phyloP scores from a whole-genome alignment of 2,888 invertebrate genomes.

The Leistus spinibarbis region DNA sequence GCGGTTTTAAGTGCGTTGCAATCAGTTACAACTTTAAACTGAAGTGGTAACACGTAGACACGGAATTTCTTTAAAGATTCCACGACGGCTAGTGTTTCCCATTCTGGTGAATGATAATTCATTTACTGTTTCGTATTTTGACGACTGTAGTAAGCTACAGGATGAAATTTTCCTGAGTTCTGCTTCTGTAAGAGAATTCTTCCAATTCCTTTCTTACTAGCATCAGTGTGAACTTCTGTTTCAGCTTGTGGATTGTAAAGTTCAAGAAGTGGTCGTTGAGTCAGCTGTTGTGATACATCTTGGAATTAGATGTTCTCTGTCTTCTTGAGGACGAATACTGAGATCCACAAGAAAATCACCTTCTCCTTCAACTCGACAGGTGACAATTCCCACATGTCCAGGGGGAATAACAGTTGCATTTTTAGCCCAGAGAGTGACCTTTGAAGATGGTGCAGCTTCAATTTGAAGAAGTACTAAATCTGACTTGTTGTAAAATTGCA shows the following conservation, averaged over 20 bases:
- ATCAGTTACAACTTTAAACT: constrained; percentile 47
- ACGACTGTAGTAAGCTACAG: constrained; percentile 43
- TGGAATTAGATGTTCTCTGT: neutral
- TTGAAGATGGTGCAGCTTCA: neutral
- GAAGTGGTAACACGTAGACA: constrained; percentile 43
- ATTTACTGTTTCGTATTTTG: constrained; percentile 42
- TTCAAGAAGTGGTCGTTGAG: neutral
- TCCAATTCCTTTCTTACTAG: neutral
- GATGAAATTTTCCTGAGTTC: neutral
- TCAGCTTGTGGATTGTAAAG: neutral
- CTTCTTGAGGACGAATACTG: neutral
- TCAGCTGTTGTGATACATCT: neutral
- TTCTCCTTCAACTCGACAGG: too few species aligned
- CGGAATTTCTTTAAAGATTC: constrained; percentile 44
- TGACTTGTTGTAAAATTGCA: neutral
- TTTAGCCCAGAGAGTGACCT: neutral
- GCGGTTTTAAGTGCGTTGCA: constrained; percentile 41
- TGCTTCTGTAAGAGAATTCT: constrained; percentile 14
- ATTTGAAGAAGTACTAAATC: neutral
- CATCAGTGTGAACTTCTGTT: constrained; percentile 11
- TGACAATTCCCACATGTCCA: neutral
- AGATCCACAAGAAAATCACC: neutral
- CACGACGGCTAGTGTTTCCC: constrained; percentile 46
- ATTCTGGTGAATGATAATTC: constrained; percentile 44
- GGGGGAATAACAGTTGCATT: constrained; percentile 4